Evolutionary conservation across 2,113 vertebrate genomes (phyloP).

Genomic region (Poecilia latipinna): DNA sequence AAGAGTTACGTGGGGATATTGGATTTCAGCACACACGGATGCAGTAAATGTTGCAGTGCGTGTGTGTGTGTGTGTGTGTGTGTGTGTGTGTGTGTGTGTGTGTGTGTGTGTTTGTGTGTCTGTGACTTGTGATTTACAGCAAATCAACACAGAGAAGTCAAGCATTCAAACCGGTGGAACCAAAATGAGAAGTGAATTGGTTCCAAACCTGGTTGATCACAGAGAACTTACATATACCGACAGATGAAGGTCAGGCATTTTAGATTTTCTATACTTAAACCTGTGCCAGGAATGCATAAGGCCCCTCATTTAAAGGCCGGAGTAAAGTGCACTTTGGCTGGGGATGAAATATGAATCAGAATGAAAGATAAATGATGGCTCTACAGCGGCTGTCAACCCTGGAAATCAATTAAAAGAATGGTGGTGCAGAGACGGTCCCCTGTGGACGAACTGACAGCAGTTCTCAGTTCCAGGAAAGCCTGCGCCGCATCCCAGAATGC

Average conservation of each 20-base stretch:
- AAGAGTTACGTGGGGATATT: not conserved
- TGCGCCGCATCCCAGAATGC: not conserved
- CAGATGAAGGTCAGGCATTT: not conserved
- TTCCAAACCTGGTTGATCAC: constrained; percentile 9
- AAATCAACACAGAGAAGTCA: constrained; percentile 3
- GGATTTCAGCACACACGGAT: constrained; percentile 17
- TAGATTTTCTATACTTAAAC: not conserved
- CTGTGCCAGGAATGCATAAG: not conserved
- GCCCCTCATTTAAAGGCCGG: constrained; percentile 16
- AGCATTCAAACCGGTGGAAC: constrained; percentile 23
- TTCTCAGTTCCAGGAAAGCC: constrained; percentile 23
- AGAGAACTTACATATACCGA: not conserved
- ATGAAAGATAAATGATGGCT: constrained; percentile 47
- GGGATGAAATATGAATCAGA: constrained; percentile 49
- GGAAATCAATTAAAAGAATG: constrained; percentile 32
- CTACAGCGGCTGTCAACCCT: not conserved
- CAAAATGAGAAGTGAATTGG: constrained; percentile 29
- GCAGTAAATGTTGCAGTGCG: constrained; percentile 15
- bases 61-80: not conserved
- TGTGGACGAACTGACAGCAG: constrained; percentile 10
- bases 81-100: not conserved
- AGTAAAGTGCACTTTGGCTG: constrained; percentile 34
- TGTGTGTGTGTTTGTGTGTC: not conserved
- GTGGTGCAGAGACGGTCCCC: constrained; percentile 12
- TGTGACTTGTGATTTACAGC: constrained; percentile 10